A percentile compares a stretch with the other conserved stretches of the same genome.
These are phyloP conservation scores for Gymnocephalus cernua DNA, from an alignment of 2,113 vertebrate species.

Conservation along the genomic window DNA sequence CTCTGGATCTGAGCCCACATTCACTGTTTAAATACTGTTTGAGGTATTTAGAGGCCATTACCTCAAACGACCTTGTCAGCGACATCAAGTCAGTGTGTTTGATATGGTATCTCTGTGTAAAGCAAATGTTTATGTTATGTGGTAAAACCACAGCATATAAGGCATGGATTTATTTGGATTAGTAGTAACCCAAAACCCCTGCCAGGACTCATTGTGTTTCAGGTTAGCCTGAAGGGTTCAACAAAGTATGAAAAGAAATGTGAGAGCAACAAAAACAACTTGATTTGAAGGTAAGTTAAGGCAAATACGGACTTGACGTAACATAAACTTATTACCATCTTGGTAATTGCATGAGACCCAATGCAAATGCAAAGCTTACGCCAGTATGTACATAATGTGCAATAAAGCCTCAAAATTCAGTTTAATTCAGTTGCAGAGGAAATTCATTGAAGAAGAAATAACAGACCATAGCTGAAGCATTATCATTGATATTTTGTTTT, in stretches of 20 bases:
- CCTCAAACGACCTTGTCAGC: slow-evolving; percentile 50
- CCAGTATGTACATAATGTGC: neutral
- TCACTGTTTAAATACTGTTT: slow-evolving; percentile 23
- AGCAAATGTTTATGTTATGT: slow-evolving; percentile 50
- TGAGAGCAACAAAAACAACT: slow-evolving; percentile 45
- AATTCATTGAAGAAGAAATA: neutral
- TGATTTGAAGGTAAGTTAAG: slow-evolving; percentile 2
- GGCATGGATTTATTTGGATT: slow-evolving; percentile 50
- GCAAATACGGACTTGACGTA: neutral
- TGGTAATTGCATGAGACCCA: neutral
- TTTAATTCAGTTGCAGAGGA: neutral
- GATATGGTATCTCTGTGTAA: slow-evolving; percentile 23
- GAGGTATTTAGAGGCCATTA: slow-evolving; percentile 12
- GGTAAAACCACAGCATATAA: slow-evolving; percentile 44
- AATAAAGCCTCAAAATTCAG: neutral
- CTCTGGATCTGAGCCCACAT: slow-evolving; percentile 1
- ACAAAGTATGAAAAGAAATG: slow-evolving; percentile 44
- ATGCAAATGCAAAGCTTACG: neutral
- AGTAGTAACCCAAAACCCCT: slow-evolving; percentile 11
- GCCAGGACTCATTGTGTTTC: slow-evolving; percentile 53
- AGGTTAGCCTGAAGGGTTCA: slow-evolving; percentile 44
- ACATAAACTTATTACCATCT: slow-evolving; percentile 16
- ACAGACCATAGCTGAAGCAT: neutral
- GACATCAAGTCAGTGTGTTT: slow-evolving; percentile 1
- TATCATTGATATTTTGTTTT: slow-evolving; percentile 5